Base-by-base conservation (phyloP, 2,113 vertebrate genomes). In the Carassius auratus region DNA sequence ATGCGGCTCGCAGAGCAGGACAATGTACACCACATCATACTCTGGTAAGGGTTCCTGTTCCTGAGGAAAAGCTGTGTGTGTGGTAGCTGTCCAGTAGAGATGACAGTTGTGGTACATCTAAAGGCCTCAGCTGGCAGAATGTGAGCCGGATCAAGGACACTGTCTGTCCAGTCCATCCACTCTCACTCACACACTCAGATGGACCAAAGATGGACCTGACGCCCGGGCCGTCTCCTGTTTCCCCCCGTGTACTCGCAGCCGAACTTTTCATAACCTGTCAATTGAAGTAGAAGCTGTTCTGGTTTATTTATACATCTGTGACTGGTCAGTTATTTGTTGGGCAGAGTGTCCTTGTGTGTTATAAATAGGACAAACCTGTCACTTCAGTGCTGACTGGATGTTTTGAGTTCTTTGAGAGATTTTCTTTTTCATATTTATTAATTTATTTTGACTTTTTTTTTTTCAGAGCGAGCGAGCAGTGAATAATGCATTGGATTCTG, bases 401-500 rank as follows among this genome's bases (percentile, higher is more conserved):
- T 92, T 90, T 88, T 88, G 90, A 92, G 88, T 91, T 94, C 86
- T 91, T 89, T 91, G 79, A 93, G 88, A 91, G 85, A 90, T 90
- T 88, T 92, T 93, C 93, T 91, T 90, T 92, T 86, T 75, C 69
- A 76, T 81, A 55, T 76, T 78, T 87, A 87, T 86, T 74, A 55
- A 85, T 87, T 82, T 86, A 76, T 79, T 81, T 66, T 15, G 12
- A 26, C 10, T 71, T 73, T 57, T 30, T 26, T 26, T 30, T 30
- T 80, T 71, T 42, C n/a, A 55, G 19, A 19, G 33, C 17, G 59
- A 76, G 73, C 61, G 84, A 89, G 78, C 48, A 1, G 92, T 94
- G 91, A 95, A 94, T 94, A 92, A 94, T 94, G 91, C 92, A 94
- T 91, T 81, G 88, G 90, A 92, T 90, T 90, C 90, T 89, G 91